Percentiles rank a stretch among this genome's conserved stretches.
Evolutionary conservation across 2,888 invertebrate genomes (phyloP).

Genomic region (Eurois occulta): DNA sequence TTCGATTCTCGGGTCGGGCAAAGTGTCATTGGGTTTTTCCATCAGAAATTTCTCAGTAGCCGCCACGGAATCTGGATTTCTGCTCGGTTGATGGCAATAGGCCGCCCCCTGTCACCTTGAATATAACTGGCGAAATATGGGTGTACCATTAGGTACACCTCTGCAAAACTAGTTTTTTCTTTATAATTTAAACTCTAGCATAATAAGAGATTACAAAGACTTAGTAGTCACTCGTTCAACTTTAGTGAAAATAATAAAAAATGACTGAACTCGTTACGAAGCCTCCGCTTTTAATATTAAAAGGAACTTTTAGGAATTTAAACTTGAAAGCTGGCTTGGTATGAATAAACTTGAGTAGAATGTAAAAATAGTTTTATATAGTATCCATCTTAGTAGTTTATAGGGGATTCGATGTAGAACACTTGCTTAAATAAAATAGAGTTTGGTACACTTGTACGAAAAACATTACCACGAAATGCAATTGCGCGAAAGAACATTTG

Average conservation of each 20-base stretch:
- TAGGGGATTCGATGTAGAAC: neutral
- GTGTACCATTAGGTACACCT: neutral
- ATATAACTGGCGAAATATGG: neutral
- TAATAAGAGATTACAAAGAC: conserved; percentile 12
- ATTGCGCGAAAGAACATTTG: neutral
- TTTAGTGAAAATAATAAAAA: conserved; percentile 43
- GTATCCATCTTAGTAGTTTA: neutral
- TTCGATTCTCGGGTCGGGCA: neutral
- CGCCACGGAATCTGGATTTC: neutral
- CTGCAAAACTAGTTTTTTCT: no score
- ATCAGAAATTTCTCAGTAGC: neutral
- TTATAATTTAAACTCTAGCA: neutral
- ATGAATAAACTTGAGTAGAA: conserved; percentile 13
- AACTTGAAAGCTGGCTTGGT: conserved; percentile 38
- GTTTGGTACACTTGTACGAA: neutral
- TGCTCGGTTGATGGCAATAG: neutral
- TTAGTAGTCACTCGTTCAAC: conserved; percentile 24
- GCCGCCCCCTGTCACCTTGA: no score
- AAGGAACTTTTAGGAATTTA: conserved; percentile 42
- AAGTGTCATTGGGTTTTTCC: neutral
- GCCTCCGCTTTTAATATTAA: conserved; percentile 40
- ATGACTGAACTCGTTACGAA: conserved; percentile 39
- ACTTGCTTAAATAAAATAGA: neutral
- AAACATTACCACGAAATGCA: neutral
- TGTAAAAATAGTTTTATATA: neutral